A percentile compares a stretch with the other conserved stretches of the same genome.
These are phyloP conservation scores for Callimorpha dominula DNA, from an alignment of 2,888 invertebrate species.

Conservation along the genomic window DNA sequence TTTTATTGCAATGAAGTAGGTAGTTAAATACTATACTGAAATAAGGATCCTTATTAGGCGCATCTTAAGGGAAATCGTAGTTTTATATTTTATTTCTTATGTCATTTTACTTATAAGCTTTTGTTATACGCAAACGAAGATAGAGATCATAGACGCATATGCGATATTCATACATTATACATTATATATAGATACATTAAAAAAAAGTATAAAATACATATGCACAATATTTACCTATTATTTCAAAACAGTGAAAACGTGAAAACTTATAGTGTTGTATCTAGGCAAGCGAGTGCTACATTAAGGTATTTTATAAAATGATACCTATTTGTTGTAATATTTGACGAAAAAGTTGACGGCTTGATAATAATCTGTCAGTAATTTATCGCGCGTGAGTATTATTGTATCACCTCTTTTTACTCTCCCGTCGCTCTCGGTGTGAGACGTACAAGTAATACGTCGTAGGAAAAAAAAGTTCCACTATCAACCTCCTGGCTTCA, in stretches of 20 bases:
- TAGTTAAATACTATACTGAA: not conserved
- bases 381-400: too few relatives aligned
- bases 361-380: too few relatives aligned
- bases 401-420: too few relatives aligned
- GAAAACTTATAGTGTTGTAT: not conserved
- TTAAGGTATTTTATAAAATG: not conserved
- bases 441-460: too few relatives aligned
- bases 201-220: too few relatives aligned
- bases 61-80: too few relatives aligned
- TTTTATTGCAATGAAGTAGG: not conserved
- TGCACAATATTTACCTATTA: too few relatives aligned
- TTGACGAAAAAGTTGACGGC: not conserved
- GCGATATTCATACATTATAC: not conserved
- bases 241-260: too few relatives aligned
- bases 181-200: not conserved
- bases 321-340: not conserved
- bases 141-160: too few relatives aligned
- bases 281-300: not conserved
- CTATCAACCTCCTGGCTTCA: too few relatives aligned
- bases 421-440: too few relatives aligned
- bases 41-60: fast-evolving
- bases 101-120: not conserved
- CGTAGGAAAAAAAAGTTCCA: not conserved
- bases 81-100: not conserved
- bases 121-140: too few relatives aligned